Evolutionary conservation across 2,113 vertebrate genomes (phyloP).

Genomic region (Coturnix japonica): DNA sequence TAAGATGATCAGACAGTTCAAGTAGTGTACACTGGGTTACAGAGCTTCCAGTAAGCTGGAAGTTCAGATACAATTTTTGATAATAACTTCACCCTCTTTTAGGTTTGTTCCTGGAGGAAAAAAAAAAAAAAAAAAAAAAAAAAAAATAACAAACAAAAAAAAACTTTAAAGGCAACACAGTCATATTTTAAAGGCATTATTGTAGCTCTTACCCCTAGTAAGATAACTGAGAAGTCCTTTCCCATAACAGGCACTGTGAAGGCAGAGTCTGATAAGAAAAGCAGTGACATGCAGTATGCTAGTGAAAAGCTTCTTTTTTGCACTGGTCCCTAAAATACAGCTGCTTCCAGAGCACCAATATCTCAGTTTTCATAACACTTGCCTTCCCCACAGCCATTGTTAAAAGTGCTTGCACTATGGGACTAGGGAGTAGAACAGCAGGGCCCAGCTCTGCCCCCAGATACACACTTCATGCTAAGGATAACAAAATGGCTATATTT

Average conservation of each 20-base stretch:
- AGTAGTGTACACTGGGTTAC: not conserved
- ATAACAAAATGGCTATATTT: no score
- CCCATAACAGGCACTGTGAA: not conserved
- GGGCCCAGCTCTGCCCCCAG: not conserved
- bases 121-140: no score
- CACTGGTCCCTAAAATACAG: not conserved
- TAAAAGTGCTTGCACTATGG: not conserved
- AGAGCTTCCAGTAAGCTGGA: not conserved
- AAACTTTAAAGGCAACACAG: not conserved
- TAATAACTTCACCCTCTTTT: not conserved
- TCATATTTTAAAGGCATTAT: not conserved
- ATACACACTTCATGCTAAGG: not conserved
- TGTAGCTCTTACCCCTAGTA: not conserved
- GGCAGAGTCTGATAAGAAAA: not conserved
- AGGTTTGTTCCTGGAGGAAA: not conserved
- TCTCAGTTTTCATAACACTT: not conserved
- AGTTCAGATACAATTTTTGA: not conserved
- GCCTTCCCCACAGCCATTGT: not conserved
- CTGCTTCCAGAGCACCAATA: not conserved
- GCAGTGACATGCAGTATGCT: not conserved
- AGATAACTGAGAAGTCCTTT: not conserved
- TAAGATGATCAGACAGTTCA: not conserved
- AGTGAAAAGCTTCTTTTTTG: not conserved
- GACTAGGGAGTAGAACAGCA: rapidly evolving
- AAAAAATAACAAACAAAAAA: no score